Base-by-base conservation (phyloP, 2,113 vertebrate genomes). In the Cebidichthys violaceus region DNA sequence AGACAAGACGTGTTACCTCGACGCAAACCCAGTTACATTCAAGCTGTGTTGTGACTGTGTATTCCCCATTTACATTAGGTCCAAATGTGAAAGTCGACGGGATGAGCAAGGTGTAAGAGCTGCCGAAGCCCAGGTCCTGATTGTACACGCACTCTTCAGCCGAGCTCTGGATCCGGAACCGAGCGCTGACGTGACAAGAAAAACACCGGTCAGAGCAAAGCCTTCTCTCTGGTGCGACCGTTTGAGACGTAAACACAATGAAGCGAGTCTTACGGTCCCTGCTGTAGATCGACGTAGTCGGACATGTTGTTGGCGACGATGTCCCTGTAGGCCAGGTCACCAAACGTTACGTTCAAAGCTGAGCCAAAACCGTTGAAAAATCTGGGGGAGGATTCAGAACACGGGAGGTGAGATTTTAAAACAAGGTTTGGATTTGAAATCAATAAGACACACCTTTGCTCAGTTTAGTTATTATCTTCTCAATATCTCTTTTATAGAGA, bases 61-160 rank as follows among this genome's bases (percentile, higher is more conserved):
- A 17, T 41, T n/a, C 0, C n/a, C 24, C 9, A 80, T 3, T 91
- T 81, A 95, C 94, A 1, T 81, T 59, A 18, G 15, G 0, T 41
- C 8, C 82, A 14, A 92, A 90, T 0, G 0, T 13, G 6, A 96
- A 91, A 9, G 11, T 84, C 1, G 86, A 15, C 1, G 83, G 55
- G 77, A 99, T 86, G 76, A 97, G 1, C 33, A 97, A 62, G 1
- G 97, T 98, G 72, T 86, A 96, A 0, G 95, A 96, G 83, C 97
- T 95, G 41, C 97, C 98, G 20, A 96, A 98, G 64, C 91, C 94
- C 67, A 99, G 83, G 0, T 2, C 0, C 1, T 71, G 6, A 15
- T 73, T 83, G 61, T 3, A 29, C 9, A 0, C 0, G 17, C 96
- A 98, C 17, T 5, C 1, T 0, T 9, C 0, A 2, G 27, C 64